These are phyloP conservation scores for Eurois occulta DNA, from an alignment of 2,888 invertebrate genomes.

Conservation along the genomic window DNA sequence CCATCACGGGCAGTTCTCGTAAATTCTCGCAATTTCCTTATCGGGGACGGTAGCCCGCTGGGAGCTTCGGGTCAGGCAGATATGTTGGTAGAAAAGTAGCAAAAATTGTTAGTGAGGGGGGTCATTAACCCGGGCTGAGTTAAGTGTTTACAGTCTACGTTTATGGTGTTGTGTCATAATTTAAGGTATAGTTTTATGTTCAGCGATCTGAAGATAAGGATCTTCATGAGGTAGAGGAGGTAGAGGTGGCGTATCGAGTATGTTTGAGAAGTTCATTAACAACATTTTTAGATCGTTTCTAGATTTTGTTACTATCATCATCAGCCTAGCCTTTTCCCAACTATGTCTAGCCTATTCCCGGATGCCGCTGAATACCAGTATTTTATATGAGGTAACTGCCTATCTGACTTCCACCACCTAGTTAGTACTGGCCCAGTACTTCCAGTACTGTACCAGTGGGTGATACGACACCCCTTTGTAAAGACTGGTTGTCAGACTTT, in stretches of 20 bases:
- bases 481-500: too few species aligned
- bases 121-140: not conserved
- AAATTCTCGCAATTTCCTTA: slow-evolving; percentile 60
- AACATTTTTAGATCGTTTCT: too few species aligned
- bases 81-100: slow-evolving; percentile 44
- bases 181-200: not conserved
- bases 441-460: too few species aligned
- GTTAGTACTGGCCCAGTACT: too few species aligned
- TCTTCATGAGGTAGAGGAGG: not conserved
- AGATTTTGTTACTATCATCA: not conserved
- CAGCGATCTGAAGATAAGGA: too few species aligned
- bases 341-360: too few species aligned
- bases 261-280: not conserved
- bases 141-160: not conserved
- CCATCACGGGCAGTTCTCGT: slow-evolving; percentile 66
- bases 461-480: too few species aligned
- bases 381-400: too few species aligned
- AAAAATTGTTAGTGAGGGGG: not conserved
- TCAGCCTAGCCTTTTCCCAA: too few species aligned
- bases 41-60: slow-evolving; percentile 63
- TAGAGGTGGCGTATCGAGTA: not conserved
- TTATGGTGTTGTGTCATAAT: not conserved
- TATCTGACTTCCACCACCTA: too few species aligned
- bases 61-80: slow-evolving; percentile 50
- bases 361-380: too few species aligned